phyloP scores from a whole-genome alignment of 2,888 invertebrate species.

The Hypomecis punctinalis region DNA sequence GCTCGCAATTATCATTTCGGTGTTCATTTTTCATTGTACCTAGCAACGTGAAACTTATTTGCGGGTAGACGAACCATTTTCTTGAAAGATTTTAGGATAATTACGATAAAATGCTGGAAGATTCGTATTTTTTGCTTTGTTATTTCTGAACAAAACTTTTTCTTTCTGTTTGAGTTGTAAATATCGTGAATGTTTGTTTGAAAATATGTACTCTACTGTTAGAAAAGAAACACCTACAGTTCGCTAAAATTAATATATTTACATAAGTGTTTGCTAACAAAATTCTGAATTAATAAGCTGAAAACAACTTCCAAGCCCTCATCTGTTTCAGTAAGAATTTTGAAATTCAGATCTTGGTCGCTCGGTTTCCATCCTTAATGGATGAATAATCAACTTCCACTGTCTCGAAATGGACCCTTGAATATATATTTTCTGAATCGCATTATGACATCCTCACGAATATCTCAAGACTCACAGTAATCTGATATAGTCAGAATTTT shows the following conservation, averaged over 20 bases:
- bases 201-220: no score
- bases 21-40: slow-evolving; percentile 45
- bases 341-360: slow-evolving; percentile 37
- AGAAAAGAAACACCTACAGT: no score
- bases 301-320: slow-evolving; percentile 43
- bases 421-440: slow-evolving; percentile 57
- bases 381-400: slow-evolving; percentile 63
- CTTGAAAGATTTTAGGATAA: slow-evolving; percentile 6
- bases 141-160: background rate
- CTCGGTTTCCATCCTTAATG: slow-evolving; percentile 24
- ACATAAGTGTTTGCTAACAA: background rate
- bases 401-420: slow-evolving; percentile 61
- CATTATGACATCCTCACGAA: slow-evolving; percentile 54
- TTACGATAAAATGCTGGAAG: slow-evolving; percentile 1
- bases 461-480: slow-evolving; percentile 23
- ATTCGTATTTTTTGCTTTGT: background rate
- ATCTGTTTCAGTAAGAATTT: slow-evolving; percentile 63
- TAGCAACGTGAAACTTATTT: slow-evolving; percentile 11
- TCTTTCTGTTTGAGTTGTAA: background rate
- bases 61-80: slow-evolving; percentile 3
- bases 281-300: slow-evolving; percentile 53
- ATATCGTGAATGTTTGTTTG: background rate
- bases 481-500: slow-evolving; percentile 36
- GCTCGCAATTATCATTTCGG: slow-evolving; percentile 48
- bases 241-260: no score